A percentile compares a stretch with the other conserved stretches of the same genome.
Conservation (phyloP, 2,888 invertebrate genomes). For the Lingula anatina region DNA sequence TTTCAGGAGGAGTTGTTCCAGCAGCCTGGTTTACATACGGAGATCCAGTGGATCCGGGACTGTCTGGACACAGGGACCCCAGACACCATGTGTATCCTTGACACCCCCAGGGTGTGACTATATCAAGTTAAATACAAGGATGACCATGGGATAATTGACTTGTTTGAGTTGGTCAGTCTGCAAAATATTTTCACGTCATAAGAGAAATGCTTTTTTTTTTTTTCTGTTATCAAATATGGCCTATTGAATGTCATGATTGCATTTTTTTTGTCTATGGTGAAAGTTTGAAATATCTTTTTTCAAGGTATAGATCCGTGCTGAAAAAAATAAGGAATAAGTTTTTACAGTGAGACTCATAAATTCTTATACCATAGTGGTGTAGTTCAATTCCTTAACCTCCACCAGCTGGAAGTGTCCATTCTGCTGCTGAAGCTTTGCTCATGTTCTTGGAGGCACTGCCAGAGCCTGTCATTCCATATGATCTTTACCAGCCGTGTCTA, state of each 20-base stretch:
- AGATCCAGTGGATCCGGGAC: slow-evolving; percentile 79
- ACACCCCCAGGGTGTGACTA: background rate
- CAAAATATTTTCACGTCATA: background rate
- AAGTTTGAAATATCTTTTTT: too few species aligned
- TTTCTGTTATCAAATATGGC: background rate
- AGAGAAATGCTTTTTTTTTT: background rate
- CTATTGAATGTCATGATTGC: too few species aligned
- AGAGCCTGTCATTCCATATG: slow-evolving; percentile 84
- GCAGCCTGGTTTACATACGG: slow-evolving; percentile 74
- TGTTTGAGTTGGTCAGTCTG: background rate
- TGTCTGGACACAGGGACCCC: slow-evolving; percentile 78
- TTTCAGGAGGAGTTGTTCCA: slow-evolving; percentile 69
- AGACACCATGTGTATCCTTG: slow-evolving; percentile 74
- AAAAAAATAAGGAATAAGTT: too few species aligned
- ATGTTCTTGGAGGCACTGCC: slow-evolving; percentile 81
- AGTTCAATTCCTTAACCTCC: slow-evolving; percentile 13
- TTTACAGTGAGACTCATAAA: too few species aligned
- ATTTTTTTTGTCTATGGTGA: too few species aligned
- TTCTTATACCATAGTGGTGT: too few species aligned
- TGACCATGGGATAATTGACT: background rate
- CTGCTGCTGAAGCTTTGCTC: slow-evolving; percentile 84
- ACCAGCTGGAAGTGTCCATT: slow-evolving; percentile 78
- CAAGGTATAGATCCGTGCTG: too few species aligned
- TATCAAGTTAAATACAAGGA: background rate
- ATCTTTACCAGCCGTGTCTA: slow-evolving; percentile 73